These are phyloP conservation scores for Adineta ricciae DNA, from an alignment of 2,888 invertebrate species.

Conservation along the genomic window DNA sequence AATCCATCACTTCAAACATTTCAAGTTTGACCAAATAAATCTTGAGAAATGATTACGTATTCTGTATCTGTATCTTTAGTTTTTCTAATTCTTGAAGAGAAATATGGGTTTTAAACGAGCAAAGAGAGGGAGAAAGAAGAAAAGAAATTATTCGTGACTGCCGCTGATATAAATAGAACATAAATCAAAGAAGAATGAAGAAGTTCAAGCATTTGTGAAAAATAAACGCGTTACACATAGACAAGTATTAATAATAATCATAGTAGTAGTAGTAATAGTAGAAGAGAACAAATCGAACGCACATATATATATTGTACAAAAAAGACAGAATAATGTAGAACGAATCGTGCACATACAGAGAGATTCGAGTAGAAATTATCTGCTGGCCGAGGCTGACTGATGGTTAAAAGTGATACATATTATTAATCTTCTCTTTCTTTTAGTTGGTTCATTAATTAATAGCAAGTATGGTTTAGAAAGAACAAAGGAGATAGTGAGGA, in stretches of 20 bases:
- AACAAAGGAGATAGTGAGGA: background rate
- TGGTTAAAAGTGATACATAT: background rate
- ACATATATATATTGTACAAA: slow-evolving; percentile 10
- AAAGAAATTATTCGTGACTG: background rate
- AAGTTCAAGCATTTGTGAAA: background rate
- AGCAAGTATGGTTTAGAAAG: background rate
- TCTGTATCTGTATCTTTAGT: background rate
- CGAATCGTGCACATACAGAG: background rate
- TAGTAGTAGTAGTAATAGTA: background rate
- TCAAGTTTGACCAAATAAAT: background rate
- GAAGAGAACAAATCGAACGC: background rate
- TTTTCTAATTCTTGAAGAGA: background rate
- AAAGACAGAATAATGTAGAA: background rate
- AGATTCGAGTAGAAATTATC: background rate
- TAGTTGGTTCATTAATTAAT: background rate
- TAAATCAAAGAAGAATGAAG: background rate
- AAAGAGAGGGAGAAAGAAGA: background rate
- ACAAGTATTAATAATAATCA: background rate
- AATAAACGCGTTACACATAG: background rate
- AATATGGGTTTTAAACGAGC: background rate
- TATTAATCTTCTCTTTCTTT: background rate
- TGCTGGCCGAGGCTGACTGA: background rate
- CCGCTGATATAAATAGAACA: background rate
- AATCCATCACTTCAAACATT: background rate
- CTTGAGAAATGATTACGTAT: background rate